Conservation (phyloP, 2,797 vertebrate species). For the Mormyrops boulengeri region DNA sequence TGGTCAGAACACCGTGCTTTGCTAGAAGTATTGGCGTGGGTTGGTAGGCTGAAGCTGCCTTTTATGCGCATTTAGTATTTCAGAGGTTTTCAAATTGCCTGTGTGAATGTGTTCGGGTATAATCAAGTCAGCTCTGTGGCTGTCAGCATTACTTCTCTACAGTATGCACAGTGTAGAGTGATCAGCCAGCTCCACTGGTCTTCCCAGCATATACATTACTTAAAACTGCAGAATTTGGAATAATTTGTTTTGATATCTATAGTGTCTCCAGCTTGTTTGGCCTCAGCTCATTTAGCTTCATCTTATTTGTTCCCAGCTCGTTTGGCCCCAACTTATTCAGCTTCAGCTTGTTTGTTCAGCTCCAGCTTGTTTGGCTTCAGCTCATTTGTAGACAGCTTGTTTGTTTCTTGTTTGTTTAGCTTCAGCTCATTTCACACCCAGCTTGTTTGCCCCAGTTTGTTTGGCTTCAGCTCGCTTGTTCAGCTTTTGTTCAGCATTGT, state of each 20-base stretch:
- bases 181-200: background rate
- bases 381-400: background rate
- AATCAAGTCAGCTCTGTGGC: background rate
- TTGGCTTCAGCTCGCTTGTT: background rate
- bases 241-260: background rate
- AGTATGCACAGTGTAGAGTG: background rate
- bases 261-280: background rate
- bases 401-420: background rate
- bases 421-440: background rate
- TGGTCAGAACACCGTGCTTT: background rate
- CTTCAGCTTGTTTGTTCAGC: background rate
- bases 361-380: background rate
- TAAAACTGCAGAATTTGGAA: background rate
- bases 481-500: background rate
- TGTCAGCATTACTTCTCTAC: background rate
- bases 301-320: background rate
- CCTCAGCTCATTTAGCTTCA: background rate
- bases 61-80: background rate
- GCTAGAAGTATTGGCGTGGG: background rate
- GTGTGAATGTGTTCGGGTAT: background rate
- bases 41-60: background rate
- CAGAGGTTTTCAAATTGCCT: background rate
- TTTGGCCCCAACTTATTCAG: background rate
- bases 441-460: background rate
- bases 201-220: background rate